Evolutionary conservation across 1,140 invertebrate genomes (phyloP).

Genomic region (Diuraphis noxia): DNA sequence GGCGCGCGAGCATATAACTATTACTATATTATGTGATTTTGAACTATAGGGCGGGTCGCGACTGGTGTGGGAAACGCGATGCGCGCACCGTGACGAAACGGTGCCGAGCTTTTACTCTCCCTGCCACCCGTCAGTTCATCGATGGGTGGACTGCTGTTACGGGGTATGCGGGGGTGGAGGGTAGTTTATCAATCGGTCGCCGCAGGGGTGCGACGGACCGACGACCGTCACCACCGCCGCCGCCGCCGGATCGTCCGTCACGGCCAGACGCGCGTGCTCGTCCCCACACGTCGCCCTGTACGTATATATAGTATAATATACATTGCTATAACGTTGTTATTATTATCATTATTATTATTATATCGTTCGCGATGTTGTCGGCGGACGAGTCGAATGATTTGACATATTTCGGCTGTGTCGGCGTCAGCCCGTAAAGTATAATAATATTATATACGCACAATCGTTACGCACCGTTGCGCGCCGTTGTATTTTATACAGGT

Average conservation of each 20-base stretch:
- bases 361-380: neutral
- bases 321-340: neutral
- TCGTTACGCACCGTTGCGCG: neutral
- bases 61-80: slow-evolving; percentile 24
- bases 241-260: slow-evolving; percentile 31
- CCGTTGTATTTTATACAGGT: neutral
- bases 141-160: neutral
- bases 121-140: neutral
- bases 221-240: neutral
- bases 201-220: slow-evolving; percentile 8
- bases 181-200: slow-evolving; percentile 4
- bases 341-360: neutral
- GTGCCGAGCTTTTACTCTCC: neutral
- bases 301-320: too few species aligned
- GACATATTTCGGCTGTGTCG: slow-evolving; percentile 14
- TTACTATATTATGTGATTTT: neutral
- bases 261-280: slow-evolving; percentile 35
- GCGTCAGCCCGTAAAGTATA: neutral
- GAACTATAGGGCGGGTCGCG: neutral
- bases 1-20: neutral
- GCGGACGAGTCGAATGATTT: slow-evolving; percentile 37
- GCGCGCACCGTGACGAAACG: slow-evolving; percentile 29
- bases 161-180: neutral
- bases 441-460: neutral
- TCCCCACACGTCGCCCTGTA: neutral